Evolutionary conservation across 2,113 vertebrate genomes (phyloP).

Genomic region (Poeciliopsis occidentalis): DNA sequence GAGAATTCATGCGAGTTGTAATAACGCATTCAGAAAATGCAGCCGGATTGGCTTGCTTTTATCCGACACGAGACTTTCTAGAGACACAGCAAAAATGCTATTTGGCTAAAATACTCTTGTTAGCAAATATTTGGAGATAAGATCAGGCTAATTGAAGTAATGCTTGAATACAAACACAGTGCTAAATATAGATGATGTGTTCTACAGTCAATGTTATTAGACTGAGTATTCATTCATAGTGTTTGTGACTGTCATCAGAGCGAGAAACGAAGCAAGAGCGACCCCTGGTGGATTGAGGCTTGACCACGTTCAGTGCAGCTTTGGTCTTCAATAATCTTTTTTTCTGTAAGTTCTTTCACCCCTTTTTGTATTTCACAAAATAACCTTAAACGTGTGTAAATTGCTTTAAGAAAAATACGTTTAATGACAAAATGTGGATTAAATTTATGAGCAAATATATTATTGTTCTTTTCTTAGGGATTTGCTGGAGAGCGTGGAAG

Average conservation of each 20-base stretch:
- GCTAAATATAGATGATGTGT: conserved; percentile 10
- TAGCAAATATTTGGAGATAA: background rate
- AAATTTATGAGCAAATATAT: background rate
- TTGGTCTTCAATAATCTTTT: background rate
- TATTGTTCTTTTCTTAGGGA: background rate
- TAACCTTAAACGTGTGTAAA: background rate
- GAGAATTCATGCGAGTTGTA: conserved; percentile 55
- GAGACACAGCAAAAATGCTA: background rate
- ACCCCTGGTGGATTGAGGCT: conserved; percentile 53
- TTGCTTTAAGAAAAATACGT: background rate
- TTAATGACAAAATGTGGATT: background rate
- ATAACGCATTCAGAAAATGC: background rate
- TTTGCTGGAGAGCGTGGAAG: background rate
- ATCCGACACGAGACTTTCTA: background rate
- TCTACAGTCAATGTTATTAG: conserved; percentile 1
- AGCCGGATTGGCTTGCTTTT: background rate
- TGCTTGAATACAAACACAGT: background rate
- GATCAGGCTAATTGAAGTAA: background rate
- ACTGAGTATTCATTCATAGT: conserved; percentile 1
- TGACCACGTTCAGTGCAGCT: background rate
- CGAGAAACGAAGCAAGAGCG: conserved; percentile 35
- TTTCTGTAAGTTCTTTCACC: background rate
- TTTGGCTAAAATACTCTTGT: background rate
- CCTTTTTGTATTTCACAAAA: background rate
- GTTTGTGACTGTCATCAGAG: background rate